Base-by-base conservation (phyloP, 2,888 invertebrate genomes). In the Dryobotodes eremita region DNA sequence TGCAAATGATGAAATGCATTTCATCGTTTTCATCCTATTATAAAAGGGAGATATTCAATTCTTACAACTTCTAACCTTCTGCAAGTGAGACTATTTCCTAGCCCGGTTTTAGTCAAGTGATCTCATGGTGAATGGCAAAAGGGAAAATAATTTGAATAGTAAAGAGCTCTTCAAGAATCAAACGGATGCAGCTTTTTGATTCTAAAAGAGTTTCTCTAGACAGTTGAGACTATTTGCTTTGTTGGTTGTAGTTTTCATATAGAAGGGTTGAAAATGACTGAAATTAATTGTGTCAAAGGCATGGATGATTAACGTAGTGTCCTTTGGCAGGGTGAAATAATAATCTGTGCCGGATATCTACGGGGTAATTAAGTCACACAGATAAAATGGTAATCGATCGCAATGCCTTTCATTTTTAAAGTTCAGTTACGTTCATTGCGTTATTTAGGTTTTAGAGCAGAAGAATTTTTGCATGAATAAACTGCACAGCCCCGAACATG, bases 111-210 rank as follows among this genome's bases (percentile, higher is more conserved):
- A 81, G 66, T 68, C 71, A 42, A 82, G 76, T 76, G 77, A 77
- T 77, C 83, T 68, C 57, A 26, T 15, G 48, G 53, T 71, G 77
- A 71, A 81, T 68, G n/a, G 48, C 64, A 81, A 83, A 64, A 62
- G 62, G 36, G 50, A 48, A 46, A 68, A 57, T 23, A 10, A 70
- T 68, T 66, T 68, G 20, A 82, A 23, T 68, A 31, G 55, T 20
- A 26, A 66, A 50, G 55, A 57, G 13, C 48, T 82, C 70, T 76
- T 70, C 48, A 20, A 15, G 15, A 65, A 42, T 65, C 23, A 42
- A 64, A 42, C n/a, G 8, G n/a, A 26, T 66, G 46, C 48, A 62
- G 62, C 46, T 26, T 55, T 71, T 68, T 69, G 17, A 77, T 50
- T 71, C 57, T 71, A 15, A 31, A 53, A 53, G 31, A 50, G 23